Evolutionary conservation across 2,113 vertebrate genomes (phyloP), one percentile per base, ranked within the genome.

Genomic region (Gymnarchus niloticus): DNA sequence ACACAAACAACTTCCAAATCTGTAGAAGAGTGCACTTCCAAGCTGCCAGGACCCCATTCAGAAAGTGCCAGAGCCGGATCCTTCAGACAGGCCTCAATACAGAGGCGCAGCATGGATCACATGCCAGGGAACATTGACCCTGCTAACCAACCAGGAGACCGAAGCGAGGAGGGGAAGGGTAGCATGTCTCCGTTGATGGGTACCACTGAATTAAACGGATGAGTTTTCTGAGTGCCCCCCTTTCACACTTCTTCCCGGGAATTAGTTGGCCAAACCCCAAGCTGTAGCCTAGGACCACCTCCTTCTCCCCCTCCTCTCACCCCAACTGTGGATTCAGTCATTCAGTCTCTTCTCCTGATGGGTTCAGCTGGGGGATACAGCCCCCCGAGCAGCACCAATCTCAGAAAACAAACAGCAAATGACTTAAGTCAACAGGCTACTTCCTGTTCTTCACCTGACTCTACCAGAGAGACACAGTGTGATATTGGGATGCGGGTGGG

Each of bases 1-100:
- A 12, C 51, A 46, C 10, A 33, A 23, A 56, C 61, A 54, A 28
- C 48, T 49, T 44, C 23, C 84, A 44, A 19, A 76, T 61, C 44
- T 77, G 48, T 7, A 52, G 28, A 37, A 21, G 37, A 82, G 2
- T n/a, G 49, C 76, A 49, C 46, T 85, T 33, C 84, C 21, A 85
- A 85, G 61, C 51, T 33, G 0, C 56, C 61, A 37, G 49, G 37
- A 25, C 17, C 7, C 65, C 33, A 85, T 77, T 77, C 48, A 77
- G 51, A 76, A 56, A 3, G 28, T 77, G 84, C 84, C 84, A 77
- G 41, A 51, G 48, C 61, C 49, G 25, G 80, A 33, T 81, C 46
- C 46, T n/a, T 81, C 25, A 23, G 41, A 48, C 33, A 41, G 76
- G 76, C 76, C 76, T 78, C 76, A 78, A 5, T n/a, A 48, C 46